Evolutionary conservation across 1,140 invertebrate species (phyloP).

Genomic region (Lethrus apterus): DNA sequence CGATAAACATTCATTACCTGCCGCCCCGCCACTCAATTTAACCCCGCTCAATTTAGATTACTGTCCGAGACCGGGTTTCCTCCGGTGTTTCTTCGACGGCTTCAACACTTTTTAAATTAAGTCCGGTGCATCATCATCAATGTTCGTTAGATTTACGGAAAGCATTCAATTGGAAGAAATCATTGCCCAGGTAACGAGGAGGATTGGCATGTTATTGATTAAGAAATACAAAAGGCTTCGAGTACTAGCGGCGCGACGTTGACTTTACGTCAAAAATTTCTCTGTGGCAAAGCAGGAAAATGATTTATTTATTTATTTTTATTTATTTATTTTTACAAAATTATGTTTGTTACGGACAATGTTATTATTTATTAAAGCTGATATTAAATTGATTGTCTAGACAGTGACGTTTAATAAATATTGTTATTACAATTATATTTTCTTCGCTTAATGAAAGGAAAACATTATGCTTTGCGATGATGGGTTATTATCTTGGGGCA

Average conservation of each 20-base stretch:
- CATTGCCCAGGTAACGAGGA: neutral
- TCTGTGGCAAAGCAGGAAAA: neutral
- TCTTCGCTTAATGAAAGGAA: too few species aligned
- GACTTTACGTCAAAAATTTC: neutral
- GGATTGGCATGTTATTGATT: neutral
- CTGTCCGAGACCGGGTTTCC: constrained; percentile 26
- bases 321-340: too few species aligned
- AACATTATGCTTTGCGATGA: too few species aligned
- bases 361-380: too few species aligned
- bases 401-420: too few species aligned
- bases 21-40: constrained; percentile 32
- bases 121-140: constrained; percentile 17
- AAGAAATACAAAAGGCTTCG: neutral
- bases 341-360: too few species aligned
- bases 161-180: constrained; percentile 4
- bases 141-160: constrained; percentile 11
- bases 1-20: constrained; percentile 38
- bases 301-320: too few species aligned
- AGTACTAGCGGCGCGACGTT: neutral
- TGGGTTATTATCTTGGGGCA: too few species aligned
- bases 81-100: constrained; percentile 23
- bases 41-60: constrained; percentile 37
- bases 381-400: too few species aligned
- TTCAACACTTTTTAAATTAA: constrained; percentile 30
- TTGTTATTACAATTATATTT: too few species aligned